These are phyloP conservation scores for Gymnosoma rotundatum DNA, from an alignment of 2,888 invertebrate genomes.

Conservation along the genomic window DNA sequence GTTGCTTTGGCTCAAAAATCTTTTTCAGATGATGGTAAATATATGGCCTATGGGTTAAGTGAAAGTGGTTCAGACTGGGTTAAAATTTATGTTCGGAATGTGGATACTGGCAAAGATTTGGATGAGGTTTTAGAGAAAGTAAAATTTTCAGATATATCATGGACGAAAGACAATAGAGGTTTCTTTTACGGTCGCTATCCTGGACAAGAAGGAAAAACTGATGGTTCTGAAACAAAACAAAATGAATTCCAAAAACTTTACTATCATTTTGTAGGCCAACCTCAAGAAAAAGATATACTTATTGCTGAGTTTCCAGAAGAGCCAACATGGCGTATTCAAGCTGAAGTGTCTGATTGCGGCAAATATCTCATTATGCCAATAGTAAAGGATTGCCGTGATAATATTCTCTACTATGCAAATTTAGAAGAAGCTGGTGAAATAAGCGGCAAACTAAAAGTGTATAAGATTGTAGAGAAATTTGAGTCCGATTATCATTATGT, in stretches of 20 bases:
- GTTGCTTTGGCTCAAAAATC: conserved; percentile 88
- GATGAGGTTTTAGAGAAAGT: conserved; percentile 95
- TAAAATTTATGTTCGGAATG: conserved; percentile 91
- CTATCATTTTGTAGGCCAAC: conserved; percentile 94
- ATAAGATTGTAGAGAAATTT: conserved; percentile 92
- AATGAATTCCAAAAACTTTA: conserved; percentile 96
- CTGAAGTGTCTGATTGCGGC: conserved; percentile 95
- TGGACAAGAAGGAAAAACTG: conserved; percentile 90
- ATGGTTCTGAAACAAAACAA: conserved; percentile 94
- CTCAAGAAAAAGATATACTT: conserved; percentile 92
- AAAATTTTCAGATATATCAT: conserved; percentile 94
- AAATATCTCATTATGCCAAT: conserved; percentile 92
- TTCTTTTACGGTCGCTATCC: conserved; percentile 96
- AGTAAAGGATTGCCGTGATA: conserved; percentile 95
- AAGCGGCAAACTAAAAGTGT: conserved; percentile 86
- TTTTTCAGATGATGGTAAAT: conserved; percentile 95
- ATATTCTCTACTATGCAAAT: conserved; percentile 93
- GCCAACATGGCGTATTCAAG: conserved; percentile 94
- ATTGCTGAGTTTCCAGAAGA: conserved; percentile 95
- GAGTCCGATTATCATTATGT: conserved; percentile 97
- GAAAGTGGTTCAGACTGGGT: conserved; percentile 98
- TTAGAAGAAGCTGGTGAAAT: conserved; percentile 87
- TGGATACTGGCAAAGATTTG: conserved; percentile 89
- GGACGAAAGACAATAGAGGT: conserved; percentile 97
- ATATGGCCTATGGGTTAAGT: conserved; percentile 95